These are phyloP conservation scores for Cacoxenus indagator DNA, from an alignment of 2,888 invertebrate genomes.

Conservation along the genomic window DNA sequence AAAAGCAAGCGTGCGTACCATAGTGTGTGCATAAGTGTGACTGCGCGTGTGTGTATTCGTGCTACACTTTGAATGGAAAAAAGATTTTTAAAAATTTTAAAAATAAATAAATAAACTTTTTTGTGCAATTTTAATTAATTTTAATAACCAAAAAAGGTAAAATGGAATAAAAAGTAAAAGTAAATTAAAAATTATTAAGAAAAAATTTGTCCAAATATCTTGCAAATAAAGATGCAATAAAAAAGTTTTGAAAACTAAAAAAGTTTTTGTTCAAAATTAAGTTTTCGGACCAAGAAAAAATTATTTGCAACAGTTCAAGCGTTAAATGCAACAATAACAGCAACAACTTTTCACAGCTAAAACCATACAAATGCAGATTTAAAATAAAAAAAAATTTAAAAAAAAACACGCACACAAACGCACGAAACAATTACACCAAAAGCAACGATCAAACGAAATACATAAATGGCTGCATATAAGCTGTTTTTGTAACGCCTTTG, in stretches of 20 bases:
- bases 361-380: constrained; percentile 6
- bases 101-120: background rate
- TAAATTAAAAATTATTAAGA: background rate
- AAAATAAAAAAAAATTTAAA: background rate
- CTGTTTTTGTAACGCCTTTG: constrained; percentile 12
- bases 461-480: constrained; percentile 25
- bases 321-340: constrained; percentile 25
- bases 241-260: constrained; percentile 13
- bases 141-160: background rate
- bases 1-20: background rate
- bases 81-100: background rate
- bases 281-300: constrained; percentile 22
- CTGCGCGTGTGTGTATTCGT: background rate
- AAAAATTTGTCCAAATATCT: background rate
- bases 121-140: background rate
- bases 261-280: background rate
- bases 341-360: constrained; percentile 46
- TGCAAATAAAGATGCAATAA: background rate
- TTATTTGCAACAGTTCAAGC: constrained; percentile 22
- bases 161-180: background rate
- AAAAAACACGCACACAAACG: constrained; percentile 30
- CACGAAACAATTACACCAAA: constrained; percentile 22
- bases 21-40: background rate
- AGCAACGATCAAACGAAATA: constrained; percentile 31
- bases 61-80: background rate